Evolutionary conservation across 1,140 invertebrate species (phyloP).

Genomic region (Mesaphorura yosii): DNA sequence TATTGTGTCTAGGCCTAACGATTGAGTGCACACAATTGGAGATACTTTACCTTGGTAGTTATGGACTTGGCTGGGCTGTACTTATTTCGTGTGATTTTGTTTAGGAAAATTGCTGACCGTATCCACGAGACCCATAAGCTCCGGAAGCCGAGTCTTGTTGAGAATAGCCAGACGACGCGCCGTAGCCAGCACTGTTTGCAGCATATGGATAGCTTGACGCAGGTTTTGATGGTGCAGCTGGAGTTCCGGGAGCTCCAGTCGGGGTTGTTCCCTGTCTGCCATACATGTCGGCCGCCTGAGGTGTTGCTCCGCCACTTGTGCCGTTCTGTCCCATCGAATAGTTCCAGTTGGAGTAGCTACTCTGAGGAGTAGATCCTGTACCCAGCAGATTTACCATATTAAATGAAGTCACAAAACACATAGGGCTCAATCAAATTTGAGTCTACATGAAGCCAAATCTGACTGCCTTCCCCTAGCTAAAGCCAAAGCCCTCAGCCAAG

Average conservation of each 20-base stretch:
- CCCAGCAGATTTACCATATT: background rate
- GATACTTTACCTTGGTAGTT: no score
- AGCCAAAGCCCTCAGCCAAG: no score
- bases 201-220: constrained; percentile 31
- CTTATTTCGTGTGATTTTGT: no score
- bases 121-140: constrained; percentile 31
- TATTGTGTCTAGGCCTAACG: no score
- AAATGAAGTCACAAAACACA: background rate
- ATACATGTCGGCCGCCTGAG: constrained; percentile 29
- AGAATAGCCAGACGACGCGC: constrained; percentile 29
- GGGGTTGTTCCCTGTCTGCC: constrained; percentile 29
- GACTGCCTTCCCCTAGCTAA: no score
- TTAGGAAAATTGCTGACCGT: constrained; percentile 31
- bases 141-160: constrained; percentile 29
- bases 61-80: no score
- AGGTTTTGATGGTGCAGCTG: constrained; percentile 27
- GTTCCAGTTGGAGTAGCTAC: constrained; percentile 31
- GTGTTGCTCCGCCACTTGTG: constrained; percentile 24
- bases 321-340: constrained; percentile 32
- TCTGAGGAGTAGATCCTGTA: constrained; percentile 31
- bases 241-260: constrained; percentile 18
- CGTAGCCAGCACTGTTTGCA: constrained; percentile 29
- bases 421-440: background rate
- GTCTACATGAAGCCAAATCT: no score
- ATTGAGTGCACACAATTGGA: no score